Evolutionary conservation across 2,113 vertebrate species (phyloP), one percentile per base, ranked within the genome.

Genomic region (Abramis brama): DNA sequence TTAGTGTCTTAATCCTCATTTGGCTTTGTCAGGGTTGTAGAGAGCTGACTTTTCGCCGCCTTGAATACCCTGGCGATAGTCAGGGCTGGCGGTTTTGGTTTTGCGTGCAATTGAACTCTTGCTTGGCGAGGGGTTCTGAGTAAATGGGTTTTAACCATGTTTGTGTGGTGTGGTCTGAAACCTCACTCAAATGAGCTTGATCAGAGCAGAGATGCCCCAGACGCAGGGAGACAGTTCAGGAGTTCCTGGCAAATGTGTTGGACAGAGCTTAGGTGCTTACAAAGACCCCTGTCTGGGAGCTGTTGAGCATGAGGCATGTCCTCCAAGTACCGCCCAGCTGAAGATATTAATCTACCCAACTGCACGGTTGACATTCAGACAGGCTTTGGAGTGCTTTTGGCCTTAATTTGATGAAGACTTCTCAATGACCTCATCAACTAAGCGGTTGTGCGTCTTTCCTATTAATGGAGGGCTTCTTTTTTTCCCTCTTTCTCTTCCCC

Each of bases 131-230:
- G 85, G 88, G 88, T 90, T 87, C 81, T 89, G 87, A 92, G 87
- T 90, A 88, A 92, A 93, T 87, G 76, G 89, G 90, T 91, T 93
- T 89, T 84, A 92, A 90, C 83, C 88, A 78, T 93, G 92, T 94
- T 93, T 94, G 92, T 87, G 91, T 90, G 91, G 76, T 93, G 92
- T 88, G 92, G 93, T 94, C 89, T 88, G 86, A 88, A 84, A 86
- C 89, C 89, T 89, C 88, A 50, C 87, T 90, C 82, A 78, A 82
- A 89, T 82, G 84, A 90, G 88, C 25, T 66, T 52, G 66, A n/a
- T 86, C 70, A 52, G 78, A 79, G 12, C 87, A 80, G 27, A 64
- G 66, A 19, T 27, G 25, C 36, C 66, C 57, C 36, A 68, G 25
- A 43, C 27, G 8, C 43, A 23, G 2, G 21, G 36, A 47, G 79